Evolutionary conservation across 2,113 vertebrate genomes (phyloP).

Genomic region (Notarius quadriscutis): DNA sequence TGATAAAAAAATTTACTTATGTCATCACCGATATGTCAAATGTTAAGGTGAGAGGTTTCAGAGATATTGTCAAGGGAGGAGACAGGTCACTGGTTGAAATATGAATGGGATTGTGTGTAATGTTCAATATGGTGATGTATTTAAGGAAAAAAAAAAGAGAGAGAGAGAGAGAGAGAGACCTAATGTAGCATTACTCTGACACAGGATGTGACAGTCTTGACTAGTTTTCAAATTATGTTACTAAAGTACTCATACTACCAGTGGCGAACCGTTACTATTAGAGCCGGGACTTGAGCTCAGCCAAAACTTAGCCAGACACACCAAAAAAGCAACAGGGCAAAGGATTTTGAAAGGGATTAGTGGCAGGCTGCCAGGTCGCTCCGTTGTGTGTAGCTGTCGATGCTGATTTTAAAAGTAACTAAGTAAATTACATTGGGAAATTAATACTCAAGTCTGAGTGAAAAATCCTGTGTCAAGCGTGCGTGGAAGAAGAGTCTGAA

Average conservation of each 20-base stretch:
- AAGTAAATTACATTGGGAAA: too few relatives aligned
- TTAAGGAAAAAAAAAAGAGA: neutral
- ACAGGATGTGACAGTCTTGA: neutral
- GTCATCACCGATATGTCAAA: neutral
- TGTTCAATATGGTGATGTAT: neutral
- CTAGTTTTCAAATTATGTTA: neutral
- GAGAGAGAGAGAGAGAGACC: neutral
- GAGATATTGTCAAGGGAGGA: neutral
- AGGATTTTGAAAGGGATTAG: too few relatives aligned
- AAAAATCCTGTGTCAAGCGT: too few relatives aligned
- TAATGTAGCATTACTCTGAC: neutral
- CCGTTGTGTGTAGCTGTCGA: too few relatives aligned
- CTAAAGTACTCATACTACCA: neutral
- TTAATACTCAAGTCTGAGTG: too few relatives aligned
- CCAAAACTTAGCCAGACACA: too few relatives aligned
- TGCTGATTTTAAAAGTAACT: too few relatives aligned
- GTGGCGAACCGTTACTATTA: too few relatives aligned
- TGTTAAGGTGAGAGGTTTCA: neutral
- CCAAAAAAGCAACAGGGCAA: too few relatives aligned
- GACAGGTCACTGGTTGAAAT: neutral
- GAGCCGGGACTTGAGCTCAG: too few relatives aligned
- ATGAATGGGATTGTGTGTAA: neutral
- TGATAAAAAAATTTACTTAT: neutral
- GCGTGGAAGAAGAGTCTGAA: too few relatives aligned
- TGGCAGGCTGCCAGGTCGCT: too few relatives aligned